Evolutionary conservation across 2,888 invertebrate species (phyloP).

Genomic region (Altica lythri): DNA sequence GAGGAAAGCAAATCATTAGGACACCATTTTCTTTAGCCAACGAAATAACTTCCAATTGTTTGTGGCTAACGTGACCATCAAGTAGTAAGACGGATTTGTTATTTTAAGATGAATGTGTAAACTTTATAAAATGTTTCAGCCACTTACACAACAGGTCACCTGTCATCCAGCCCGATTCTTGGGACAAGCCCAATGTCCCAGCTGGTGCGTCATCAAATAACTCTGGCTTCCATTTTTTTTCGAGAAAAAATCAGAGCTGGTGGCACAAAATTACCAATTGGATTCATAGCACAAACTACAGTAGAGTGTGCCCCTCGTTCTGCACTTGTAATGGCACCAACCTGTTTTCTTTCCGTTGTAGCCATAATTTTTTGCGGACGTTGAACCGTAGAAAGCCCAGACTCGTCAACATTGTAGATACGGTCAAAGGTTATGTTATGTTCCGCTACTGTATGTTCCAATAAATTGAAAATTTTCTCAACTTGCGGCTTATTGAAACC

Average conservation of each 20-base stretch:
- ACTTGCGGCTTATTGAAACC: neutral
- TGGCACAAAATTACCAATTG: neutral
- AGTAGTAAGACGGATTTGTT: neutral
- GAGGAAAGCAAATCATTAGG: neutral
- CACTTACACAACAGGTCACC: neutral
- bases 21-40: neutral
- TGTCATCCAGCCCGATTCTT: neutral
- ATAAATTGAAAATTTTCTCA: neutral
- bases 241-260: neutral
- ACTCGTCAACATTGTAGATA: too few species aligned
- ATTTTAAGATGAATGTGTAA: neutral
- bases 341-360: neutral
- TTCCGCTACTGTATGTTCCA: neutral
- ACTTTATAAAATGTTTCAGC: neutral
- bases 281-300: neutral
- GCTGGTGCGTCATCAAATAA: neutral
- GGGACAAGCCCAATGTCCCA: neutral
- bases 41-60: neutral
- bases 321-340: neutral
- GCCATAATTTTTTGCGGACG: neutral
- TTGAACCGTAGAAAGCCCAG: neutral
- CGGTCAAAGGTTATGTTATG: too few species aligned
- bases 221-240: neutral
- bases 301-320: neutral
- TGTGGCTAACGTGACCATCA: neutral